Percentiles rank a stretch among this genome's conserved stretches.
Conservation (phyloP, 1,140 invertebrate species). For the Trinorchestia longiramus region DNA sequence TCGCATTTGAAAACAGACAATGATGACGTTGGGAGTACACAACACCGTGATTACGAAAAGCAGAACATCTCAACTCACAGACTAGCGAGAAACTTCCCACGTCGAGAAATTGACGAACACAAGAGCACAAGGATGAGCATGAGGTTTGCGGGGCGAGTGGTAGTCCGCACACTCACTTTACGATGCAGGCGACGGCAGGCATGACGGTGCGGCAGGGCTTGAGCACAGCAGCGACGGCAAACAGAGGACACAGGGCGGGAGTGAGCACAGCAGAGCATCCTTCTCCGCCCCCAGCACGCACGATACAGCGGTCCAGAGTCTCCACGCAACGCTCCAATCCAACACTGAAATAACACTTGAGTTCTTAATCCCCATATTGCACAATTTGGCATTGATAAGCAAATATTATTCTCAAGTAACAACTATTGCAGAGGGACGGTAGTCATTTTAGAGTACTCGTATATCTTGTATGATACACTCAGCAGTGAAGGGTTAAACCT, state of each 20-base stretch:
- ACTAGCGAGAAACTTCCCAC: no score
- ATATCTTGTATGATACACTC: no score
- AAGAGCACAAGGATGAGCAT: background rate
- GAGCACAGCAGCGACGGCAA: background rate
- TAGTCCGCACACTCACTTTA: constrained; percentile 11
- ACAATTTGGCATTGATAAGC: no score
- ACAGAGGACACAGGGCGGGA: background rate
- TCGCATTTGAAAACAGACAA: no score
- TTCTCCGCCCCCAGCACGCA: constrained; percentile 5
- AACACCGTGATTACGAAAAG: no score
- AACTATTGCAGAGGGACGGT: no score
- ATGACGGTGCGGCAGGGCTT: constrained; percentile 6
- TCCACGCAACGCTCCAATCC: background rate
- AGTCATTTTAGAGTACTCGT: no score
- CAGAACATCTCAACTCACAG: no score
- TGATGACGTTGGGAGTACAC: no score
- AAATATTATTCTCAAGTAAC: no score
- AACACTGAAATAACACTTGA: background rate
- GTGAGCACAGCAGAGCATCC: constrained; percentile 35
- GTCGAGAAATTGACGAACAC: background rate
- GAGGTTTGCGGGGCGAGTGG: background rate
- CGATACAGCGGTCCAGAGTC: background rate
- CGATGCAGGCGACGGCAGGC: constrained; percentile 7
- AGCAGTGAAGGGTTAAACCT: no score
- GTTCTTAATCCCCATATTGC: no score